Conservation (phyloP, 2,113 vertebrate species). For the Butorides virescens region DNA sequence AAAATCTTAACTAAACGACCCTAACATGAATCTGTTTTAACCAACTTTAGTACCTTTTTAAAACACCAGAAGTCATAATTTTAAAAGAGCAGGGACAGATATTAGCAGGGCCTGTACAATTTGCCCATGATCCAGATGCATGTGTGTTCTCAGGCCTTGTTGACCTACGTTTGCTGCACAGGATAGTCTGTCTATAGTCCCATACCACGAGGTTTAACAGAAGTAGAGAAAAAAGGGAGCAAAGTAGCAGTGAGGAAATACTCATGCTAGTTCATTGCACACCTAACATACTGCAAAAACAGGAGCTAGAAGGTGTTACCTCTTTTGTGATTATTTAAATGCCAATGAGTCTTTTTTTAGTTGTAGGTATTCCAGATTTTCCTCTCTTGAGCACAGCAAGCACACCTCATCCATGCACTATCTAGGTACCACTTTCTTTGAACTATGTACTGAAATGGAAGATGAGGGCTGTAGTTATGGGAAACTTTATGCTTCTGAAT, state of each 20-base stretch:
- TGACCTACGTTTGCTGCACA: neutral
- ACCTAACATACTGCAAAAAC: neutral
- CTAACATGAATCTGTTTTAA: neutral
- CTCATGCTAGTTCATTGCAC: neutral
- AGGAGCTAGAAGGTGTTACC: neutral
- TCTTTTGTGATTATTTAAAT: neutral
- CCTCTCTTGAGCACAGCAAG: neutral
- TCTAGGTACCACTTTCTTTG: neutral
- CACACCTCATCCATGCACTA: neutral
- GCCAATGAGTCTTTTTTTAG: neutral
- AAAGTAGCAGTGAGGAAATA: neutral
- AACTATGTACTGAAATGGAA: neutral
- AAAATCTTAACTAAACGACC: neutral
- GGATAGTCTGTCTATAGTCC: neutral
- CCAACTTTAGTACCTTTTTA: neutral
- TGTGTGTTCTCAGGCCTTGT: neutral
- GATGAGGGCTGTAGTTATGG: neutral
- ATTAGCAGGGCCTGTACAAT: neutral
- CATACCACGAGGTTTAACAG: neutral
- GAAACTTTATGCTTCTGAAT: neutral
- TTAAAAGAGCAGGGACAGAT: neutral
- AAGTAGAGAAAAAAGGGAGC: neutral
- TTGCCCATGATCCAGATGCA: accelerated
- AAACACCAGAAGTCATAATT: neutral
- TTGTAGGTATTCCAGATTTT: neutral